phyloP scores from a whole-genome alignment of 2,888 invertebrate genomes.

The Melolontha melolontha region DNA sequence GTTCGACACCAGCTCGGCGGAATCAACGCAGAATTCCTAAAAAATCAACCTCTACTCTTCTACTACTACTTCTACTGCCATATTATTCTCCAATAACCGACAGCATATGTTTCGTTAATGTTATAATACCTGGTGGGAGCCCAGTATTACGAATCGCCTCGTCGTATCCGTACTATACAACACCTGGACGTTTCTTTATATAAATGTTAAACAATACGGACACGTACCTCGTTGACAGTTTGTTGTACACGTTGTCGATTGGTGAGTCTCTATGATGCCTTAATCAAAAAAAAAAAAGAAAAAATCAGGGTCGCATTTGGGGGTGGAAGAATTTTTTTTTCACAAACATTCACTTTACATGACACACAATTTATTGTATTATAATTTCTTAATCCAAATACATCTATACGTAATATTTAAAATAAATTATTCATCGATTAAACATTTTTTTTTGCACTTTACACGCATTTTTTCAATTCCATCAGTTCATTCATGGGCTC shows the following conservation, averaged over 20 bases:
- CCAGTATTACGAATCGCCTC: constrained; percentile 42
- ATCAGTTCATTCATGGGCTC: too few species aligned
- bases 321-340: constrained; percentile 31
- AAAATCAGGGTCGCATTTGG: neutral
- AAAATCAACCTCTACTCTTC: constrained; percentile 13
- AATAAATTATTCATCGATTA: too few species aligned
- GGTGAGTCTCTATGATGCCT: constrained; percentile 56
- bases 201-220: constrained; percentile 61
- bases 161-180: constrained; percentile 38
- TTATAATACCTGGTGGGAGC: constrained; percentile 37
- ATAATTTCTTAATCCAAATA: constrained; percentile 3
- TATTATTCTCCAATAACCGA: constrained; percentile 33
- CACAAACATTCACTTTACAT: neutral
- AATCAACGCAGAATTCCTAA: constrained; percentile 15
- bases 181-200: constrained; percentile 45
- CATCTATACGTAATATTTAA: constrained; percentile 42
- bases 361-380: neutral
- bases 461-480: constrained; percentile 30
- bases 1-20: constrained; percentile 41
- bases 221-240: constrained; percentile 61
- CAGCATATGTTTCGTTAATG: constrained; percentile 41
- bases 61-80: constrained; percentile 9
- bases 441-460: constrained; percentile 26
- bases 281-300: neutral
- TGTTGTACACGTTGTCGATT: constrained; percentile 61